A percentile compares a stretch with the other conserved stretches of the same genome.
Conservation (phyloP, 2,888 invertebrate species). For the Elmis aenea region DNA sequence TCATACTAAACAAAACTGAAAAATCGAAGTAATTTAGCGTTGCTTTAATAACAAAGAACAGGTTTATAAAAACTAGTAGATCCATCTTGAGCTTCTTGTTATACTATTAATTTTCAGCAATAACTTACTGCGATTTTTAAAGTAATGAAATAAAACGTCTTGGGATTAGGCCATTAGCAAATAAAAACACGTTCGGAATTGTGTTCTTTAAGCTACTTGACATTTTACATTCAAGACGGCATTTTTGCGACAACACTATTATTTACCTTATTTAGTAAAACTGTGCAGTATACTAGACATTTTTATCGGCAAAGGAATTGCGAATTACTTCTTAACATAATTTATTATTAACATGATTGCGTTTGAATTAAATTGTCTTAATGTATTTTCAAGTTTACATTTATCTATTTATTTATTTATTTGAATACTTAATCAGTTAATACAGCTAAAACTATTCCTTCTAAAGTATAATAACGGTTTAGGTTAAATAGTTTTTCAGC, state of each 20-base stretch:
- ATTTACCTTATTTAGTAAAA: slow-evolving; percentile 20
- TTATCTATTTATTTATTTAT: too few species aligned
- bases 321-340: slow-evolving; percentile 14
- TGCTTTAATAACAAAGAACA: slow-evolving; percentile 7
- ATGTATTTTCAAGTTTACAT: too few species aligned
- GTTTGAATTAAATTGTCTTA: too few species aligned
- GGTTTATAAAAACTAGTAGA: slow-evolving; percentile 14
- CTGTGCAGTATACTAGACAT: slow-evolving; percentile 16
- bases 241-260: slow-evolving; percentile 10
- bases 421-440: too few species aligned
- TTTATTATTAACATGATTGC: slow-evolving; percentile 13
- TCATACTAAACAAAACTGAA: slow-evolving; percentile 8
- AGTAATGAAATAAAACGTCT: slow-evolving; percentile 7
- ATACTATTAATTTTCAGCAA: slow-evolving; percentile 12
- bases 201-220: slow-evolving; percentile 6
- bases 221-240: slow-evolving; percentile 14
- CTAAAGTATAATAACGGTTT: too few species aligned
- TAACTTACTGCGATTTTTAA: slow-evolving; percentile 12
- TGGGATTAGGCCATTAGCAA: slow-evolving; percentile 10
- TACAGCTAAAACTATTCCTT: too few species aligned
- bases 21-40: neutral
- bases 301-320: slow-evolving; percentile 13
- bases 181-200: slow-evolving; percentile 11
- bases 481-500: too few species aligned
- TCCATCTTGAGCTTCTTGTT: slow-evolving; percentile 8